Evolutionary conservation across 2,888 invertebrate species (phyloP).

Genomic region (Drosophila falleni): DNA sequence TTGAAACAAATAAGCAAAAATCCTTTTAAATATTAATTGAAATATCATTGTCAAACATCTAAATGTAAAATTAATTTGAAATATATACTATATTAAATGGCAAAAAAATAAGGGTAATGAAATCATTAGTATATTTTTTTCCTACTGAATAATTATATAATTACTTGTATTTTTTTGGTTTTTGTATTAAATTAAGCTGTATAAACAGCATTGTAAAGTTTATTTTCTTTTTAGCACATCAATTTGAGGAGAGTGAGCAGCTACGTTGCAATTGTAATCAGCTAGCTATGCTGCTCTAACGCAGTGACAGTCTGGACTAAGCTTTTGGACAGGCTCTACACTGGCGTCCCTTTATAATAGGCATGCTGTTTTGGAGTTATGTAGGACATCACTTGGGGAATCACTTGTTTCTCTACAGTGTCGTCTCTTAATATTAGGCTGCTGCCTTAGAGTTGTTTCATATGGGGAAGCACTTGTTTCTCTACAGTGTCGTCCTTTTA

Average conservation of each 20-base stretch:
- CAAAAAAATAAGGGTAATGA: not conserved
- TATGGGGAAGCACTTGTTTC: slow-evolving; percentile 24
- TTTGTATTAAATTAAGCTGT: not conserved
- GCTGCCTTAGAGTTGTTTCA: not conserved
- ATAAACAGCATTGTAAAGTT: not conserved
- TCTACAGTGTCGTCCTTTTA: not conserved
- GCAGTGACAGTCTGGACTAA: too few species aligned
- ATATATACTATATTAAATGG: not conserved
- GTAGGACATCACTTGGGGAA: slow-evolving; percentile 17
- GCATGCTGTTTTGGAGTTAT: not conserved
- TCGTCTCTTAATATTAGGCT: not conserved
- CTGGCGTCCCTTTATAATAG: not conserved
- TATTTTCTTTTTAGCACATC: not conserved
- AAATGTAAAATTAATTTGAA: slow-evolving; percentile 14
- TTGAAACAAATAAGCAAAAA: not conserved
- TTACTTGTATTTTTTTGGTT: not conserved
- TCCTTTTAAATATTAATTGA: not conserved
- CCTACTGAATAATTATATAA: not conserved
- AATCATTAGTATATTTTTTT: not conserved
- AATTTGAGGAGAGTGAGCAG: not conserved
- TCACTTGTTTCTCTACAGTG: too few species aligned
- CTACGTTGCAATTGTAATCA: not conserved
- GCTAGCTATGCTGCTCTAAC: slow-evolving; percentile 17
- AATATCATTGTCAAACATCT: slow-evolving; percentile 6
- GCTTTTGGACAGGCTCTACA: too few species aligned